Base-by-base conservation (phyloP, 2,113 vertebrate genomes). In the Sialia sialis region DNA sequence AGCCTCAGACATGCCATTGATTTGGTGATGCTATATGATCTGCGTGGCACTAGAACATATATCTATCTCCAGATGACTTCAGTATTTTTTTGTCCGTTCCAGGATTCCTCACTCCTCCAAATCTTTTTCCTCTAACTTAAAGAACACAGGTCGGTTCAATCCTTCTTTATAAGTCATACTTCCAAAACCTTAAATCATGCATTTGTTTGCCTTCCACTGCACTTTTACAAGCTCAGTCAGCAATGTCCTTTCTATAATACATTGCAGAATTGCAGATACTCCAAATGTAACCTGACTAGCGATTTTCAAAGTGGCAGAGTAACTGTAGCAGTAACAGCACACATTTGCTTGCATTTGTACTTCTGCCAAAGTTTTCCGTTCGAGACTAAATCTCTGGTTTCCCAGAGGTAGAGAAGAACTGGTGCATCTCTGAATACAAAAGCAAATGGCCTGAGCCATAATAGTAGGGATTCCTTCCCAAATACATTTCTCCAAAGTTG, bases 121-220 rank as follows among this genome's bases (percentile, higher is more conserved):
- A 93, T 87, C 58, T 83, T 97, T 97, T 89, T 90, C 41, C 78
- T 95, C 58, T 96, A 92, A 93, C 84, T 94, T 93, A 90, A 15
- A 94, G 62, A 85, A 84, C 20, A 84, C 72, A 96, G 89, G 94
- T 95, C 89, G 97, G 70, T 95, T 96, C 97, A 97, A 95, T 87
- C 78, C 96, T 95, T 95, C 87, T 96, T 94, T 94, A 64, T 44
- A 97, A 97, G 92, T 95, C 95, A 96, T 93, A 74, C 86, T 86
- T 96, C 83, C 84, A 91, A 96, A 97, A 90, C 81, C 89, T 95
- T 96, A 96, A 97, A 95, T 94, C 94, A 96, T 97, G 92, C 84
- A 80, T 97, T 97, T 97, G 92, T 96, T 97, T 97, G 92, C 90
- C 76, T 95, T 96, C 93, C 51, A 43, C 90, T 94, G 95, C 78